Conservation (phyloP, 2,888 invertebrate species). For the Galerucella calmariensis region DNA sequence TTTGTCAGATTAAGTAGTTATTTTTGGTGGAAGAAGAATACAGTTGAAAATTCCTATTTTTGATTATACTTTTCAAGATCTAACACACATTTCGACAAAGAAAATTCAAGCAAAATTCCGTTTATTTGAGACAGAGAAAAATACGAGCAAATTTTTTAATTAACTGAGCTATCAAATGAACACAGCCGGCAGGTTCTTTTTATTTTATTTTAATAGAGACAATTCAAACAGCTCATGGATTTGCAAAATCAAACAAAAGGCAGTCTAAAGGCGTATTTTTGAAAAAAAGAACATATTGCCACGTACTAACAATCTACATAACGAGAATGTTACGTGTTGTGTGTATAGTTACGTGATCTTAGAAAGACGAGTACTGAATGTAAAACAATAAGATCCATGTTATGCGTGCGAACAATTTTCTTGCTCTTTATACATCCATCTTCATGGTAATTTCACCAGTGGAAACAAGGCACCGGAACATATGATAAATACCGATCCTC, state of each 20-base stretch:
- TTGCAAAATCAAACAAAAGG: constrained; percentile 12
- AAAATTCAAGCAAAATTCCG: no score
- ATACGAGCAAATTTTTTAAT: background rate
- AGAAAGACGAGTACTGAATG: constrained; percentile 50
- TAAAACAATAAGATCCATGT: constrained; percentile 47
- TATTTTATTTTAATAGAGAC: background rate
- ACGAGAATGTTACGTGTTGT: constrained; percentile 56
- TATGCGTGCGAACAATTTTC: constrained; percentile 49
- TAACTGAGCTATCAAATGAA: background rate
- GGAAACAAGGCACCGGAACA: constrained; percentile 38
- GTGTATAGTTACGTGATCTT: constrained; percentile 56
- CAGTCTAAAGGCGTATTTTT: constrained; percentile 12
- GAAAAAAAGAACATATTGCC: constrained; percentile 48
- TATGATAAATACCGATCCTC: background rate
- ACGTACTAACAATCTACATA: constrained; percentile 55
- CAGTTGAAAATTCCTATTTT: no score
- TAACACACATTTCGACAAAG: no score
- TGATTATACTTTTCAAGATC: no score
- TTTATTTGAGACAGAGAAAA: background rate
- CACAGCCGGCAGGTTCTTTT: background rate
- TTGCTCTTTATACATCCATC: constrained; percentile 48
- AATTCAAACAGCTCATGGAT: background rate
- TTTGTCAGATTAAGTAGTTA: background rate
- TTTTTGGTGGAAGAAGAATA: background rate
- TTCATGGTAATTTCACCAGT: constrained; percentile 44